Base-by-base conservation (phyloP, 2,113 vertebrate genomes). In the Oreochromis spilurus region DNA sequence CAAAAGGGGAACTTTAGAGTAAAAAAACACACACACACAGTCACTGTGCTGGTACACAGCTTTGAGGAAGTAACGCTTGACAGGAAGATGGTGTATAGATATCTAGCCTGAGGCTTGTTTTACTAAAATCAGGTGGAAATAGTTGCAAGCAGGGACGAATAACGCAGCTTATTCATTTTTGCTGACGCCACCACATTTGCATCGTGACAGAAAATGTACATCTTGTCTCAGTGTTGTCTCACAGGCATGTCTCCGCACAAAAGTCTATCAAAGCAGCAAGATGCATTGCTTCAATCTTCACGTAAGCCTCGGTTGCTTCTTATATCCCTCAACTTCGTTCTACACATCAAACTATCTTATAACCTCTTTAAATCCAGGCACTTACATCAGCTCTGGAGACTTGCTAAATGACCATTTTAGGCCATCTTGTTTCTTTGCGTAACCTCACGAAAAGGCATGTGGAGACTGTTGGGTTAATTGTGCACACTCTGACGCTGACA, bases 1-100 rank as follows among this genome's bases (percentile, higher is more conserved):
- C 80, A 81, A 90, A 89, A 87, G 34, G 8, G 89, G 92, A 94
- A 94, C 87, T 86, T 72, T 24, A 83, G 54, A 81, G 31, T 31
- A 50, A 50, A 72, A 78, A 84, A 57, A 83, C 43, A 75, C 1
- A 4, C 43, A 34, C 38, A 83, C 10, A 26, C 29, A 85, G 24
- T 52, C 55, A 52, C 31, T 45, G 81, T 88, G 84, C 80, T 67
- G 17, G n/a, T 24, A 82, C 43, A 81, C 67, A 45, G 50, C 57
- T 85, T 16, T 83, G 57, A 88, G 92, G 91, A 94, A 93, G 91
- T 85, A 45, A n/a, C 53, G 12, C 24, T 36, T 4, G 81, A 84
- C 88, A 89, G 91, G 89, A 93, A 90, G 89, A 34, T 40, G 60
- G 3, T 10, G 29, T 81, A n/a, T 52, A 43, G 60, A 24, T 8